Conservation (phyloP, 2,888 invertebrate genomes). For the Leptinotarsa peninsularis region DNA sequence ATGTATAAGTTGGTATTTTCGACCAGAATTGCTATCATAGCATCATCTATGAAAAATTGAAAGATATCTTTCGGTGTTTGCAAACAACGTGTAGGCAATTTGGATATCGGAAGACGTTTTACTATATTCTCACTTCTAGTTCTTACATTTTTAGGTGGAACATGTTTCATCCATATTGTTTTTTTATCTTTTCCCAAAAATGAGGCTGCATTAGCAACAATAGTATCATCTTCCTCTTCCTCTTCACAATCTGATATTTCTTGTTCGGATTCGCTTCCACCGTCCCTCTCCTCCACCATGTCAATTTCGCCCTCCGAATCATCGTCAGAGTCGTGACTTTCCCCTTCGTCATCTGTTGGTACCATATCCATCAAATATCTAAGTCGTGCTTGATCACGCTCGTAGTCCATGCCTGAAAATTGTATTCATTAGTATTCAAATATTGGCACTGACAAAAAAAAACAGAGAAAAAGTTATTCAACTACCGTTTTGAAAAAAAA, state of each 20-base stretch:
- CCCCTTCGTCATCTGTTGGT: constrained; percentile 10
- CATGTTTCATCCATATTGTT: constrained; percentile 25
- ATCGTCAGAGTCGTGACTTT: constrained; percentile 19
- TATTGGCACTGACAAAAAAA: constrained; percentile 8
- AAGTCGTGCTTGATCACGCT: constrained; percentile 1
- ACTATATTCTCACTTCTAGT: constrained; percentile 20
- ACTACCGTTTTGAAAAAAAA: constrained; percentile 1
- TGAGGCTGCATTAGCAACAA: constrained; percentile 19
- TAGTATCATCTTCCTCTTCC: constrained; percentile 18
- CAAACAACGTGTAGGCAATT: constrained; percentile 16
- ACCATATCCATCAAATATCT: constrained; percentile 1
- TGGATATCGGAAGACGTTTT: constrained; percentile 17
- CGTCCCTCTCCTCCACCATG: constrained; percentile 20
- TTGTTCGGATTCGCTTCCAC: constrained; percentile 30
- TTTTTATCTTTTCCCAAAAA: constrained; percentile 27
- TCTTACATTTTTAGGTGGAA: constrained; percentile 20
- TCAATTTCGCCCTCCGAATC: constrained; percentile 21
- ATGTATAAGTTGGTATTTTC: constrained; percentile 27
- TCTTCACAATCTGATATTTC: constrained; percentile 29
- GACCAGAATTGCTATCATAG: constrained; percentile 21
- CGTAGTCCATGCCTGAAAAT: constrained; percentile 4
- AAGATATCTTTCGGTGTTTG: constrained; percentile 25
- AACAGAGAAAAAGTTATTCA: constrained; percentile 7
- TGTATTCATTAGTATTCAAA: constrained; percentile 10
- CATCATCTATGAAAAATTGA: constrained; percentile 25